A percentile compares a stretch with the other conserved stretches of the same genome.
phyloP scores from a whole-genome alignment of 1,140 invertebrate genomes.

The Calycopis cecrops region DNA sequence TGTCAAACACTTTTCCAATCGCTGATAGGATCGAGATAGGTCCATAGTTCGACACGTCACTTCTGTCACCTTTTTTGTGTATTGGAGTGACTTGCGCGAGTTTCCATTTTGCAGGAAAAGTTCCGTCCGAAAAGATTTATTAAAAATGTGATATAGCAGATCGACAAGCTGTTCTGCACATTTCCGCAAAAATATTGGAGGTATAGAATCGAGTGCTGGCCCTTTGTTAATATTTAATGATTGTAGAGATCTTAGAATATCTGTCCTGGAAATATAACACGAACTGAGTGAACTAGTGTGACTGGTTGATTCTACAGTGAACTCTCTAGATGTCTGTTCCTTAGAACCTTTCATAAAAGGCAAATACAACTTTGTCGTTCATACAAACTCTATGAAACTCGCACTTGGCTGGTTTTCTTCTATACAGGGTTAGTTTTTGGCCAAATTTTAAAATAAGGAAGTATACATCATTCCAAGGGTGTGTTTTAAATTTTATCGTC shows the following conservation, averaged over 20 bases:
- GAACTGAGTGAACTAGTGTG: neutral
- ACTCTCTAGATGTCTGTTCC: too few relatives aligned
- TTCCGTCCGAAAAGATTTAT: conserved; percentile 11
- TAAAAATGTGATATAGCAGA: conserved; percentile 14
- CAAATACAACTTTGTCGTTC: too few relatives aligned
- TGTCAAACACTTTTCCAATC: conserved; percentile 16
- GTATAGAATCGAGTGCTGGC: conserved; percentile 13
- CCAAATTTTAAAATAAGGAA: too few relatives aligned
- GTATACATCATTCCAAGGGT: too few relatives aligned
- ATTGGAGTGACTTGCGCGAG: conserved; percentile 19
- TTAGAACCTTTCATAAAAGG: too few relatives aligned
- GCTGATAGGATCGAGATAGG: conserved; percentile 14
- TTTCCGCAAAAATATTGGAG: conserved; percentile 14
- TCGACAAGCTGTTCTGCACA: conserved; percentile 8
- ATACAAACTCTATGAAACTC: too few relatives aligned
- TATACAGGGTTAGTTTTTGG: too few relatives aligned
- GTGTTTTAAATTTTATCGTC: too few relatives aligned
- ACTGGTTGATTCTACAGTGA: too few relatives aligned
- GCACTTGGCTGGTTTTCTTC: too few relatives aligned
- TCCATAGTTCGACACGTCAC: conserved; percentile 12
- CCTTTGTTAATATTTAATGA: conserved; percentile 12
- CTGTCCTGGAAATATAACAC: conserved; percentile 9
- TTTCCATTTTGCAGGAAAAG: conserved; percentile 13
- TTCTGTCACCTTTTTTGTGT: conserved; percentile 12
- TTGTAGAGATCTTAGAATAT: conserved; percentile 9